Conservation (phyloP, 2,113 vertebrate genomes). For the Xenopus laevis region DNA sequence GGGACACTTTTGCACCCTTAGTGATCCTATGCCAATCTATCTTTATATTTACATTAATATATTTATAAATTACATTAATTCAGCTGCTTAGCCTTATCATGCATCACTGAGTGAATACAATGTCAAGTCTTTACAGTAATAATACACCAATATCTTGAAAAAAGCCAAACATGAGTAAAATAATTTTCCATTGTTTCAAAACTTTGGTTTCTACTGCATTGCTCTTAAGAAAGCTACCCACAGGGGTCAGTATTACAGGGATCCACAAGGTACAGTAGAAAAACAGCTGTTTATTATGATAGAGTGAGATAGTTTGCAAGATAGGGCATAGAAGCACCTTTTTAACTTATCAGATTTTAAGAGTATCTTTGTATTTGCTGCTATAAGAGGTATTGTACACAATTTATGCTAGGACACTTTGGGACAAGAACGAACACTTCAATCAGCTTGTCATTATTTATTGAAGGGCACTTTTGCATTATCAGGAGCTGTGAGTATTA, state of each 20-base stretch:
- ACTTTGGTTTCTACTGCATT: not conserved
- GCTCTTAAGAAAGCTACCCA: constrained; percentile 6
- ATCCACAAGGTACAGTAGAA: not conserved
- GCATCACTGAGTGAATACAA: no score
- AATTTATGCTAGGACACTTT: not conserved
- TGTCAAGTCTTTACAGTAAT: no score
- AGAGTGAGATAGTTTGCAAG: not conserved
- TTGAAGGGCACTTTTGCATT: constrained; percentile 5
- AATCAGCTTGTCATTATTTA: constrained; percentile 8
- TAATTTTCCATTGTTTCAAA: no score
- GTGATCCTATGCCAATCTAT: no score
- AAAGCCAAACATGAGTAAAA: no score
- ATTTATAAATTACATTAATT: no score
- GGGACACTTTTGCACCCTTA: no score
- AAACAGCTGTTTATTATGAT: not conserved
- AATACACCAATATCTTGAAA: no score
- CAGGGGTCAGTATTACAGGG: constrained; percentile 33
- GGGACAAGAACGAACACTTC: not conserved
- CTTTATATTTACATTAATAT: no score
- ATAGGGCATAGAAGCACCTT: not conserved
- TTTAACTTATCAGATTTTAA: not conserved
- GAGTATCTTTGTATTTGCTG: not conserved
- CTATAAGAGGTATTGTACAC: not conserved
- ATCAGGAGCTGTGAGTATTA: not conserved
- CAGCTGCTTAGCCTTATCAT: no score